Conservation (phyloP, 2,888 invertebrate species). For the Cosmopolites sordidus region DNA sequence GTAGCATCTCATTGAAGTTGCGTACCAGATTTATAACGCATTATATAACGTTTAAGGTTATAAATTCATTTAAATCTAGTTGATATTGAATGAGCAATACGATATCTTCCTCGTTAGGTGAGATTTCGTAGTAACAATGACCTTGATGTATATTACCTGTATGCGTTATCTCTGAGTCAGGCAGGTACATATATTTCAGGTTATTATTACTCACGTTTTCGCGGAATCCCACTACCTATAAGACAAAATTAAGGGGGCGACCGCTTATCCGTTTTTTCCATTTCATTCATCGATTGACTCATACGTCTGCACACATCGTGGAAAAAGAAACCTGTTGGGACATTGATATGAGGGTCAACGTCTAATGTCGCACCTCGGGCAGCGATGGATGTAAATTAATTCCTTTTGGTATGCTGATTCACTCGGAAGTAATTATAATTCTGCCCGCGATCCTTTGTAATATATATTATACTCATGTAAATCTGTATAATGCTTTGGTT, state of each 20-base stretch:
- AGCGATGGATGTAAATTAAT: too few relatives aligned
- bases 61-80: too few relatives aligned
- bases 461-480: slow-evolving; percentile 1
- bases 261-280: slow-evolving; percentile 6
- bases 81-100: too few relatives aligned
- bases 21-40: too few relatives aligned
- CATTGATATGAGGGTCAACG: slow-evolving; percentile 1
- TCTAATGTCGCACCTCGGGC: too few relatives aligned
- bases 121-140: slow-evolving; percentile 14
- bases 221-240: slow-evolving; percentile 14
- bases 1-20: too few relatives aligned
- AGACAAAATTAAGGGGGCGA: slow-evolving; percentile 19
- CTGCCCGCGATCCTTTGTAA: background rate
- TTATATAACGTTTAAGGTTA: too few relatives aligned
- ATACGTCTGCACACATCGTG: background rate
- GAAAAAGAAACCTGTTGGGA: slow-evolving; percentile 12
- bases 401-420: slow-evolving; percentile 1
- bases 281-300: slow-evolving; percentile 23
- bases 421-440: slow-evolving; percentile 16
- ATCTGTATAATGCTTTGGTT: background rate
- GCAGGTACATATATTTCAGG: slow-evolving; percentile 13
- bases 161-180: slow-evolving; percentile 12
- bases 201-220: slow-evolving; percentile 17
- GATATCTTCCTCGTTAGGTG: too few relatives aligned
- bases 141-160: slow-evolving; percentile 6